These are phyloP conservation scores for Chrysolina oricalcia DNA, from an alignment of 2,888 invertebrate genomes.

Conservation along the genomic window DNA sequence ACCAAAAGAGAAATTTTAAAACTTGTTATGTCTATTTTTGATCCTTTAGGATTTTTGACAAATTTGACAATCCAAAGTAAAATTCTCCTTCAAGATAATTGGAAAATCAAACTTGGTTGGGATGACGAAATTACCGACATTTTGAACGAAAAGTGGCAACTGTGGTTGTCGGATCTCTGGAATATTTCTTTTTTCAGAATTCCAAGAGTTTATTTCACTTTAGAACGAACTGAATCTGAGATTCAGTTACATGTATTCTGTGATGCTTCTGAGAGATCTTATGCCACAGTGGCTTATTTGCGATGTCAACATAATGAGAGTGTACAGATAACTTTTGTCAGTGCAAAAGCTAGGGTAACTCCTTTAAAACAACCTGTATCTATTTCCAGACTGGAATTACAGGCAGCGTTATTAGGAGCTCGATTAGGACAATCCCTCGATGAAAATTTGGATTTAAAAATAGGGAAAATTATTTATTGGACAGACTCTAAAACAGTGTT, in stretches of 20 bases:
- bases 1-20: conserved; percentile 20
- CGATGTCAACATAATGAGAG: neutral
- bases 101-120: conserved; percentile 2
- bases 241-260: neutral
- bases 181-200: too few species aligned
- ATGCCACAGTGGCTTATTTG: neutral
- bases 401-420: conserved; percentile 1
- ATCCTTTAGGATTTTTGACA: conserved; percentile 10
- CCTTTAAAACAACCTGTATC: conserved; percentile 13
- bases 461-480: conserved; percentile 21
- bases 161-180: neutral
- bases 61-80: conserved; percentile 4
- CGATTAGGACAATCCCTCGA: neutral
- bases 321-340: neutral
- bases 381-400: conserved; percentile 7
- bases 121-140: conserved; percentile 8
- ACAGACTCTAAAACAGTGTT: conserved; percentile 18
- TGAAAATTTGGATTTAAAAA: neutral
- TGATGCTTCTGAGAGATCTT: neutral
- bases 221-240: too few species aligned
- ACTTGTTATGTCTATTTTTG: neutral
- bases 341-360: neutral
- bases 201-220: too few species aligned
- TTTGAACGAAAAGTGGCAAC: neutral
- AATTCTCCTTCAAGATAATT: neutral